phyloP scores from a whole-genome alignment of 2,797 vertebrate genomes.

The Hybognathus amarus region DNA sequence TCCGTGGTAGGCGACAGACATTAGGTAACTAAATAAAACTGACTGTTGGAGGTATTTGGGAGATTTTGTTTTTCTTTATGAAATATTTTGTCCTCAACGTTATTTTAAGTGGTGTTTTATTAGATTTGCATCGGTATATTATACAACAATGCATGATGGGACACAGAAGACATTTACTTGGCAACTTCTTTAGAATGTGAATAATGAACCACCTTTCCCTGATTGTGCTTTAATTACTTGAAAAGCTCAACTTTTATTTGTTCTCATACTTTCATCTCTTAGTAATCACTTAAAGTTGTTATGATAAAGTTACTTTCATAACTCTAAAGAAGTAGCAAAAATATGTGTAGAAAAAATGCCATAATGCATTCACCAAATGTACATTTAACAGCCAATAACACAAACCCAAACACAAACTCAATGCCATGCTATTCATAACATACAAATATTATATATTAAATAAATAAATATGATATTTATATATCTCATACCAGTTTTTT shows the following conservation, averaged over 20 bases:
- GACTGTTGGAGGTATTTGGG: not conserved
- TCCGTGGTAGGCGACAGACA: slow-evolving; percentile 21
- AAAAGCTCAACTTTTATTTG: not conserved
- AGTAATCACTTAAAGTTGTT: not conserved
- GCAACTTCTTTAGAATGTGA: not conserved
- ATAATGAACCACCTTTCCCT: slow-evolving; percentile 18
- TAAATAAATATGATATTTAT: too few species aligned
- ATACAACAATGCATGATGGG: not conserved
- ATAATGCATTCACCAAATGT: not conserved
- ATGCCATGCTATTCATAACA: not conserved
- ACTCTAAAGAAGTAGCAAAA: not conserved
- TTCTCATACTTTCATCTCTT: slow-evolving; percentile 5
- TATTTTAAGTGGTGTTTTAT: not conserved
- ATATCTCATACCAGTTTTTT: not conserved
- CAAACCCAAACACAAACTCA: not conserved
- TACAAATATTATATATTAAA: too few species aligned
- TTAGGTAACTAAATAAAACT: not conserved
- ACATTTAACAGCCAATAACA: not conserved
- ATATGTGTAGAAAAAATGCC: not conserved
- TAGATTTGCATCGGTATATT: slow-evolving; percentile 1
- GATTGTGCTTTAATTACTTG: slow-evolving; percentile 22
- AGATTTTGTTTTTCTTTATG: not conserved
- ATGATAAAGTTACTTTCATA: not conserved
- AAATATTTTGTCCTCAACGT: not conserved
- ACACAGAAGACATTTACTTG: not conserved